phyloP scores from a whole-genome alignment of 2,113 vertebrate species.

The Nothoprocta perdicaria region DNA sequence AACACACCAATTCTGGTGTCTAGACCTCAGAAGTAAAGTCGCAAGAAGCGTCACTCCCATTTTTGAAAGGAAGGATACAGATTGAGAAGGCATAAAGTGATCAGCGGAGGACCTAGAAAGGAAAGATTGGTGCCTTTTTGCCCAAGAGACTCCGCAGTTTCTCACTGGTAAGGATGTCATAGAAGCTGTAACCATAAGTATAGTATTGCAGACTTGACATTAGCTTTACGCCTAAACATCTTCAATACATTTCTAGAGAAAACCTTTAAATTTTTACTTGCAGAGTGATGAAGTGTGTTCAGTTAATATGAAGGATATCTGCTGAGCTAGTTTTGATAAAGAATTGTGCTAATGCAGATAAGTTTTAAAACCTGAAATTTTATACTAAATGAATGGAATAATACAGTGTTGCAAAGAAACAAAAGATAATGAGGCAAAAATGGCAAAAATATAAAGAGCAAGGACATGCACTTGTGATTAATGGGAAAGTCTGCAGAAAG shows the following conservation, averaged over 20 bases:
- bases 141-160: neutral
- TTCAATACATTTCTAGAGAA: neutral
- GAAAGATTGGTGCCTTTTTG: neutral
- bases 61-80: neutral
- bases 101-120: neutral
- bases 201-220: neutral
- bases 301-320: neutral
- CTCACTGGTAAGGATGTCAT: neutral
- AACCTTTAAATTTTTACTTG: neutral
- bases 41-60: neutral
- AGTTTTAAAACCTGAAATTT: neutral
- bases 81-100: neutral
- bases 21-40: neutral
- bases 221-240: neutral
- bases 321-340: neutral
- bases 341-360: neutral
- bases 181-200: fast-evolving
- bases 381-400: neutral
- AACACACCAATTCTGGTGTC: neutral
- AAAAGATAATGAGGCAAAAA: neutral
- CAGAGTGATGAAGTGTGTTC: neutral
- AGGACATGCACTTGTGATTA: neutral
- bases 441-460: neutral
- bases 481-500: neutral
- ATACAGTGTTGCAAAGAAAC: neutral